Percentiles rank a stretch among this genome's conserved stretches.
These are phyloP conservation scores for Cephus rjabovi DNA, from an alignment of 2,888 invertebrate species.

Conservation along the genomic window DNA sequence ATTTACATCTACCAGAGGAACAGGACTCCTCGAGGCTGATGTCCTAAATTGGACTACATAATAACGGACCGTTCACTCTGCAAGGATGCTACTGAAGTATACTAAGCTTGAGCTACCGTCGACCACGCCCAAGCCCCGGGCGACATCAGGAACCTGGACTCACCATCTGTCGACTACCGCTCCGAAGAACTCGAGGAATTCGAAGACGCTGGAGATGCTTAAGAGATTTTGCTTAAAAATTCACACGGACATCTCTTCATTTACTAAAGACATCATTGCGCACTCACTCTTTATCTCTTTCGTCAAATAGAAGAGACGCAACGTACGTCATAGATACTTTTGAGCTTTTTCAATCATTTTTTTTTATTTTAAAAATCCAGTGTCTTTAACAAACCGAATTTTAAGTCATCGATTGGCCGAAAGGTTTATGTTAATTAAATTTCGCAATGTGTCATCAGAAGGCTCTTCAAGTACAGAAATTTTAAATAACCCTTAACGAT, in stretches of 20 bases:
- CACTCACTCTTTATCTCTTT: neutral
- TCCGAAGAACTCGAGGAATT: neutral
- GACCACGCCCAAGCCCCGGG: conserved; percentile 62
- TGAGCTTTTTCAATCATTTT: neutral
- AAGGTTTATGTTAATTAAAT: neutral
- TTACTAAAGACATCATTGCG: neutral
- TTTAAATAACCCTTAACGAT: too few relatives aligned
- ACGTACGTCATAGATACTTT: neutral
- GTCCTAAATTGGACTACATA: conserved; percentile 53
- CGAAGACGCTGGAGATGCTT: neutral
- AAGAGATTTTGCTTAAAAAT: neutral
- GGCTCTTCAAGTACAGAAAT: neutral
- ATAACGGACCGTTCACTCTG: conserved; percentile 39
- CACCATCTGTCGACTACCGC: conserved; percentile 20
- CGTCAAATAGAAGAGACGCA: neutral
- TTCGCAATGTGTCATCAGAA: neutral
- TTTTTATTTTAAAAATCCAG: too few relatives aligned
- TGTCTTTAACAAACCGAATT: neutral
- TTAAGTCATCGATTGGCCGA: neutral
- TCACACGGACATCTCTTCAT: neutral
- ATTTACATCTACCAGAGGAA: neutral
- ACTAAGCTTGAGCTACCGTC: conserved; percentile 49
- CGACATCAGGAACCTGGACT: conserved; percentile 44
- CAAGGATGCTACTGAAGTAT: conserved; percentile 29
- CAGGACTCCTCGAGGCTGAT: conserved; percentile 30